A percentile compares a stretch with the other conserved stretches of the same genome.
Conservation (phyloP, 2,888 invertebrate species). For the Lasioglossum zephyrum region DNA sequence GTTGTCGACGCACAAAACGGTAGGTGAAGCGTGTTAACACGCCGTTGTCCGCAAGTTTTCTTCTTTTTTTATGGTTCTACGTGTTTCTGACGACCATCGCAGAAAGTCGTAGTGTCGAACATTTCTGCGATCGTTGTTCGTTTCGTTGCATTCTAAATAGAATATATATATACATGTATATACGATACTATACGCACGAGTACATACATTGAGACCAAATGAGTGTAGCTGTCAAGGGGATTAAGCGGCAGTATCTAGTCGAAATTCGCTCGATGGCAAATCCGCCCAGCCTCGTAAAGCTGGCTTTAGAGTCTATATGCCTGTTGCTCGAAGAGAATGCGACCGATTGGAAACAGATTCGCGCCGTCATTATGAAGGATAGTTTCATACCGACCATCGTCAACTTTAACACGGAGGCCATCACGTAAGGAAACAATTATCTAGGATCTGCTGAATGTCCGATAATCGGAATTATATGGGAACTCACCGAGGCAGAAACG, state of each 20-base stretch:
- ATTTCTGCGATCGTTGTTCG: conserved; percentile 23
- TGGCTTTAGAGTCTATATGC: conserved; percentile 97
- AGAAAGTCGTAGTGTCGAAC: neutral
- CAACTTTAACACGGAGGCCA: conserved; percentile 96
- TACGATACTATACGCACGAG: neutral
- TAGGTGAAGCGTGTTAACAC: conserved; percentile 80
- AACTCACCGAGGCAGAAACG: conserved; percentile 66
- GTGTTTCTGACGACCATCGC: neutral
- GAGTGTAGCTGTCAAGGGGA: conserved; percentile 93
- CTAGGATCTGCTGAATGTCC: conserved; percentile 72
- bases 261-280: conserved; percentile 98
- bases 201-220: conserved; percentile 38
- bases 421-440: conserved; percentile 90
- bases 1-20: conserved; percentile 99
- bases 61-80: neutral
- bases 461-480: conserved; percentile 70
- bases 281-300: conserved; percentile 96
- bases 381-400: conserved; percentile 97
- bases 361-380: conserved; percentile 96
- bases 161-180: neutral
- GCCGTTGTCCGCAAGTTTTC: neutral
- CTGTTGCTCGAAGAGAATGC: conserved; percentile 95
- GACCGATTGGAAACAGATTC: conserved; percentile 97
- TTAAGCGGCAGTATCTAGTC: conserved; percentile 97
- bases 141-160: conserved; percentile 2